phyloP scores from a whole-genome alignment of 2,113 vertebrate species.

The Aspidoscelis tigris region DNA sequence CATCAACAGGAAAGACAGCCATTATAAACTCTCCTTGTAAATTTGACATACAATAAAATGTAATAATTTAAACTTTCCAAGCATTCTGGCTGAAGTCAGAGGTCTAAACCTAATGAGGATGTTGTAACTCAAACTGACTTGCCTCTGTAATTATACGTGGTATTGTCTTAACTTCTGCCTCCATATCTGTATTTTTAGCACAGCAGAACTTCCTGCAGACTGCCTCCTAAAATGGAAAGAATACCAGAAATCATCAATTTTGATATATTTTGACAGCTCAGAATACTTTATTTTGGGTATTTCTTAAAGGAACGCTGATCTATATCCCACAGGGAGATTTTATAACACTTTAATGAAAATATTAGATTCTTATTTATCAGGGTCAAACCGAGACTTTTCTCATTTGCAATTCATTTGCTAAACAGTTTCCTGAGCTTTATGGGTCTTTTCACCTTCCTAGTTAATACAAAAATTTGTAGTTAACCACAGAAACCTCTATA shows the following conservation, averaged over 20 bases:
- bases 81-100: slow-evolving; percentile 15
- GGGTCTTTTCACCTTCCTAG: slow-evolving; percentile 56
- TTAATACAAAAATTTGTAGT: slow-evolving; percentile 66
- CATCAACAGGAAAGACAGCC: not conserved
- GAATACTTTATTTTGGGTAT: slow-evolving; percentile 24
- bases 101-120: slow-evolving; percentile 17
- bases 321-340: slow-evolving; percentile 39
- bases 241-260: slow-evolving; percentile 50
- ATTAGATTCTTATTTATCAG: slow-evolving; percentile 54
- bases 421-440: slow-evolving; percentile 56
- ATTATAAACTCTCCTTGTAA: slow-evolving; percentile 15
- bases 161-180: slow-evolving; percentile 50
- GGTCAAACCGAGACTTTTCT: slow-evolving; percentile 49
- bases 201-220: slow-evolving; percentile 43
- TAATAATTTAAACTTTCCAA: slow-evolving; percentile 2
- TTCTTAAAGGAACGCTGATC: slow-evolving; percentile 23
- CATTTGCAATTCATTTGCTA: slow-evolving; percentile 53
- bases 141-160: slow-evolving; percentile 36
- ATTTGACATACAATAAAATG: slow-evolving; percentile 24
- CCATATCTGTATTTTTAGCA: slow-evolving; percentile 61
- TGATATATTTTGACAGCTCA: slow-evolving; percentile 35
- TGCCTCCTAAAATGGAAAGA: slow-evolving; percentile 54
- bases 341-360: slow-evolving; percentile 51
- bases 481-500: slow-evolving; percentile 60
- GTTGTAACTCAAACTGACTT: slow-evolving; percentile 20